A percentile compares a stretch with the other conserved stretches of the same genome.
Conservation (phyloP, 1,140 invertebrate species). For the Manduca sexta region DNA sequence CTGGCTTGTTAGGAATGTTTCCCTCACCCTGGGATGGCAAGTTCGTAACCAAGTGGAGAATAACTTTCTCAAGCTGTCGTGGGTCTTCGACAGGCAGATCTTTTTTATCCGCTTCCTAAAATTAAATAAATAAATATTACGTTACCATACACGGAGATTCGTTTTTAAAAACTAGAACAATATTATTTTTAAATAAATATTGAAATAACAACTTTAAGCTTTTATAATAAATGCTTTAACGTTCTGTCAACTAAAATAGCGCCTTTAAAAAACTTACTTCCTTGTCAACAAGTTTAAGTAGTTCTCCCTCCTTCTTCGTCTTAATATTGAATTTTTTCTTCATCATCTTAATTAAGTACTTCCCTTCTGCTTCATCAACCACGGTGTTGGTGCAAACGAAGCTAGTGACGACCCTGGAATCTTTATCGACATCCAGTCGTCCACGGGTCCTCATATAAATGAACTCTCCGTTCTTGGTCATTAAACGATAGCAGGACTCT, state of each 20-base stretch:
- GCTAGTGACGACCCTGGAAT: conserved; percentile 81
- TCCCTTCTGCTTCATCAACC: conserved; percentile 81
- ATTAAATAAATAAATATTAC: neutral
- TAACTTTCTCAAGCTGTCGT: conserved; percentile 76
- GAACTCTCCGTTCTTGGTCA: conserved; percentile 84
- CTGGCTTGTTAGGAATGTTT: neutral
- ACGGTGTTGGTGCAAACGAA: conserved; percentile 90
- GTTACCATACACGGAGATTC: no score
- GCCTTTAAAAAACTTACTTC: conserved; percentile 21
- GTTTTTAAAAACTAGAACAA: no score
- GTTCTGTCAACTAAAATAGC: no score
- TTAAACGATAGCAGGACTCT: conserved; percentile 86
- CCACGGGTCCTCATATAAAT: conserved; percentile 88
- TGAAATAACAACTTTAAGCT: no score
- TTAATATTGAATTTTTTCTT: conserved; percentile 77
- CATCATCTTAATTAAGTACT: conserved; percentile 80
- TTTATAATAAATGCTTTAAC: no score
- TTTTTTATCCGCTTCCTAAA: conserved; percentile 23
- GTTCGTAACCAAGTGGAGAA: conserved; percentile 80
- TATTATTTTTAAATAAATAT: no score
- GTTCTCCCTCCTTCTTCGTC: conserved; percentile 66
- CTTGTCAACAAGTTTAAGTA: conserved; percentile 21
- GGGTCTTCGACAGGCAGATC: conserved; percentile 76
- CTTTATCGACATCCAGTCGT: conserved; percentile 82
- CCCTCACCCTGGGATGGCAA: conserved; percentile 54